These are phyloP conservation scores for Aselliscus stoliczkanus DNA, from an alignment of 2,797 vertebrate genomes.

Conservation along the genomic window DNA sequence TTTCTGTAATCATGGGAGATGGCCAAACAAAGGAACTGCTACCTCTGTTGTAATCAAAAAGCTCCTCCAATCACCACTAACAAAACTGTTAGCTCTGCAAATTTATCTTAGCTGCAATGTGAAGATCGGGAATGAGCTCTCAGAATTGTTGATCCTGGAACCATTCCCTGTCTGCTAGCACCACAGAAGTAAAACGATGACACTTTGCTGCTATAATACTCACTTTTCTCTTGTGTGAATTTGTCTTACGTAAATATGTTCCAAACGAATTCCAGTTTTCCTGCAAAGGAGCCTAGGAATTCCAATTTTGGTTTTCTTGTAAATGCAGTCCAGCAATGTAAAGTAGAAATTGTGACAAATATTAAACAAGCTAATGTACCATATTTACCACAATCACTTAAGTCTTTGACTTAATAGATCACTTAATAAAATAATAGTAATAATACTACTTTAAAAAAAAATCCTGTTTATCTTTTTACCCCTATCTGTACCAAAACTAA, in stretches of 20 bases:
- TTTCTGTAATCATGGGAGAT: neutral
- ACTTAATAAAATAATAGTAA: neutral
- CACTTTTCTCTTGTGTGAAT: neutral
- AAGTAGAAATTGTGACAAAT: neutral
- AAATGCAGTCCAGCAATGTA: neutral
- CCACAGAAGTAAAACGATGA: neutral
- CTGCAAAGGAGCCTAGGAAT: neutral
- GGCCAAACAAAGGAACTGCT: neutral
- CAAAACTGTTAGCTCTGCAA: neutral
- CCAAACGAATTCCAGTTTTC: neutral
- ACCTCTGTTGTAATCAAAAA: neutral
- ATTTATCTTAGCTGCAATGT: neutral
- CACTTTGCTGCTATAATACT: neutral
- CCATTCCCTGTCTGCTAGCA: neutral
- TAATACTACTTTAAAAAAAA: neutral
- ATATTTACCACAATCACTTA: neutral
- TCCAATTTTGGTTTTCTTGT: neutral
- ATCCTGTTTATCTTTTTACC: neutral
- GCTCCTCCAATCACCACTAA: neutral
- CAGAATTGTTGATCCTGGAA: neutral
- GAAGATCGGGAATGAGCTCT: neutral
- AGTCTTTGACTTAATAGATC: neutral
- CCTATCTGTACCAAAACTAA: neutral
- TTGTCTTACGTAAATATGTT: neutral
- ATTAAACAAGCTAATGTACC: neutral